Evolutionary conservation across 2,797 vertebrate species (phyloP).

Genomic region (Cryptoprocta ferox): DNA sequence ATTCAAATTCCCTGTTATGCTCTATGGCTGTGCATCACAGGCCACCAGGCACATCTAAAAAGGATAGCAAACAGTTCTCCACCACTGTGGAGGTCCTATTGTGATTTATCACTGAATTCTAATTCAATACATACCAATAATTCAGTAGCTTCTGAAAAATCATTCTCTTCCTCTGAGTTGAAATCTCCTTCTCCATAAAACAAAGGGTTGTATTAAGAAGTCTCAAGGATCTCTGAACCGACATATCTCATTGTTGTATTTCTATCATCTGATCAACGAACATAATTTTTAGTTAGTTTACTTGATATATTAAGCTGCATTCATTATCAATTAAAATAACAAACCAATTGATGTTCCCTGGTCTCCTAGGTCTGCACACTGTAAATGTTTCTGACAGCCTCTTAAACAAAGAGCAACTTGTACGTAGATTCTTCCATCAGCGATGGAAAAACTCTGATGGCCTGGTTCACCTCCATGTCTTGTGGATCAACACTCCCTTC

Average conservation of each 20-base stretch:
- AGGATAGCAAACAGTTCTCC: background rate
- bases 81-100: background rate
- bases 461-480: background rate
- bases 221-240: background rate
- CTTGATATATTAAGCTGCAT: background rate
- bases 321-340: constrained; percentile 18
- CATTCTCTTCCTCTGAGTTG: background rate
- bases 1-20: background rate
- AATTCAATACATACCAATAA: background rate
- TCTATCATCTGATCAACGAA: background rate
- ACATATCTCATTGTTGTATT: background rate
- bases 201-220: background rate
- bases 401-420: background rate
- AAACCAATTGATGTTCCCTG: background rate
- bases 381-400: background rate
- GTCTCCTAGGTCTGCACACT: background rate
- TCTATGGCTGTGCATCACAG: background rate
- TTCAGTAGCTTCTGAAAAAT: background rate
- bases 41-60: background rate
- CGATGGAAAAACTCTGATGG: background rate
- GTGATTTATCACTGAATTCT: background rate
- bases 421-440: background rate
- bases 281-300: background rate
- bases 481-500: background rate
- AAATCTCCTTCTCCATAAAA: background rate